Base-by-base conservation (phyloP, 30 jellyfish, hydroid and myxozoan genomes). In the Pelagia noctiluca region DNA sequence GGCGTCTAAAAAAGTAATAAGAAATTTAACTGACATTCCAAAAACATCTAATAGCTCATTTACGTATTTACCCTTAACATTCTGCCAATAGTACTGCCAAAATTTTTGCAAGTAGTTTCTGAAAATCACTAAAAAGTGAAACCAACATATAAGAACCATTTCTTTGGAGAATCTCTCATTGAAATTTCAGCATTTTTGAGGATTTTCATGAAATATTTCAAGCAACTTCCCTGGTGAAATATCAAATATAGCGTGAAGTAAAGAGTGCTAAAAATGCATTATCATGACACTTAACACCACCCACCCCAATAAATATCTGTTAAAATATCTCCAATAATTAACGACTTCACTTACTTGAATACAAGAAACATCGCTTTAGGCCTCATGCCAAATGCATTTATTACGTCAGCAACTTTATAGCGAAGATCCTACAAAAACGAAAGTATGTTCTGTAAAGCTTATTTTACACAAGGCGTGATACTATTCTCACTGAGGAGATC, bases 361-460 rank as follows among this genome's bases (percentile, higher is more conserved):
- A 82, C 92, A 26, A 82, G 78, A 71, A 82, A 82, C n/a, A 82
- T 26, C 2, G 96, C 89, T 33, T 77, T 80, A 23, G 84, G 90
- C 21, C 90, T 78, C 96, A 87, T 87, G 0, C 96, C 96, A 52
- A 87, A 87, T 10, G 77, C 91, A 35, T 72, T 36, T 21, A 87
- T 38, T 2, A 87, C 87, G n/a, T 67, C 90, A 2, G 96, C 86
- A 36, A 77, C 74, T 77, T 87, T 76, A 47, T 84, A 0, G 25
- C 96, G 89, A 23, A 87, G 78, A 33, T 87, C 96, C 96, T 87
- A 42, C 36, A 36, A 35, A 32, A n/a, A 4, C 25, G 61, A 8
- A 7, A 70, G 31, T 23, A 57, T 23, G 10, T 7, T 12, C 11
- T 4, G 28, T 4, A 28, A 67, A 35, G 36, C 36, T 2, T 3